These are phyloP conservation scores for Tinea semifulvella DNA, from an alignment of 2,888 invertebrate genomes.

Conservation along the genomic window DNA sequence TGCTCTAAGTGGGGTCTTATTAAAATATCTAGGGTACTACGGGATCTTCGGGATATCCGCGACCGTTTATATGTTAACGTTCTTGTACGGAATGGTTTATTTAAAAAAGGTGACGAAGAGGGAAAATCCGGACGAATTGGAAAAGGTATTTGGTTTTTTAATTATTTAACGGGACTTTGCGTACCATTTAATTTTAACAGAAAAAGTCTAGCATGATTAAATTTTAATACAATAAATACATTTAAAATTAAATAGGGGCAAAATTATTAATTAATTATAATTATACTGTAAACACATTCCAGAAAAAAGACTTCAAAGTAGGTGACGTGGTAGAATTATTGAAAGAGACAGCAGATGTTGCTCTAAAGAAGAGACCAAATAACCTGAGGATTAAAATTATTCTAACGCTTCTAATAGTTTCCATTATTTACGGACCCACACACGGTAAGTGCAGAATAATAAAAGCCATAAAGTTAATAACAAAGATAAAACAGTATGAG, in stretches of 20 bases:
- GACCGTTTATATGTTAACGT: constrained; percentile 43
- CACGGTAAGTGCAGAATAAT: constrained; percentile 45
- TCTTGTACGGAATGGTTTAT: constrained; percentile 39
- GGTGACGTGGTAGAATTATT: constrained; percentile 37
- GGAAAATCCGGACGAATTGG: not conserved
- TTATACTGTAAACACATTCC: too few species aligned
- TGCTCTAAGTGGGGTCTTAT: constrained; percentile 59
- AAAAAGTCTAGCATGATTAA: too few species aligned
- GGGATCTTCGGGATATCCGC: constrained; percentile 46
- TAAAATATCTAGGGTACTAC: constrained; percentile 48
- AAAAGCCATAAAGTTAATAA: too few species aligned
- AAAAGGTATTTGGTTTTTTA: constrained; percentile 7
- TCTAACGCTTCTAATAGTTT: constrained; percentile 50
- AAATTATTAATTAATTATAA: too few species aligned
- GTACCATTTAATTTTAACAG: too few species aligned
- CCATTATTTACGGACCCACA: constrained; percentile 60
- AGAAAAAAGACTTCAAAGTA: constrained; percentile 35
- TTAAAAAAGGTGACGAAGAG: constrained; percentile 36
- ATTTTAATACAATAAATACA: too few species aligned
- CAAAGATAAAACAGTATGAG: not conserved
- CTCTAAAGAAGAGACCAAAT: constrained; percentile 53
- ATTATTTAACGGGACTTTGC: too few species aligned
- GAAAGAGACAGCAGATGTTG: constrained; percentile 55
- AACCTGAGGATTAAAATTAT: constrained; percentile 49
- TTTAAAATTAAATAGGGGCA: too few species aligned